A percentile compares a stretch with the other conserved stretches of the same genome.
Conservation (phyloP, 2,113 vertebrate genomes). For the Pangasianodon gigas region DNA sequence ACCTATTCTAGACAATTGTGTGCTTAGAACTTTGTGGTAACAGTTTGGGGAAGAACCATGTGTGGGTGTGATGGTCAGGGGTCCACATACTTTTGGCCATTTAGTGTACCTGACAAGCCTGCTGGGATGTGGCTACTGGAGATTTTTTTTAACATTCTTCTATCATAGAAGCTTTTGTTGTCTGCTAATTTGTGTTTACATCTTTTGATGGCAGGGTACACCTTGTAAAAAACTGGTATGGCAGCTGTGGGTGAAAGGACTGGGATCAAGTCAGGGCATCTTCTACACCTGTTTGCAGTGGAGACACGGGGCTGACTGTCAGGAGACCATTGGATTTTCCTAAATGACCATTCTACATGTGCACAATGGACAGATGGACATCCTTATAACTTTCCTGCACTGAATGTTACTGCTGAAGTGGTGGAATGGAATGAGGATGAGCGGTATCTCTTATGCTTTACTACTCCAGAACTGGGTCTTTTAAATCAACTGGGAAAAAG, state of each 20-base stretch:
- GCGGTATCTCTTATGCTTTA: not conserved
- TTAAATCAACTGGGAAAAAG: not conserved
- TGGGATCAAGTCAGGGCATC: not conserved
- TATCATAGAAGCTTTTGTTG: not conserved
- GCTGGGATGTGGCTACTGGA: not conserved
- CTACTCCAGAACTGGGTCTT: not conserved
- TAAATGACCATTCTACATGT: not conserved
- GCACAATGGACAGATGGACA: not conserved
- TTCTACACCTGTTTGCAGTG: not conserved
- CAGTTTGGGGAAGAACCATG: not conserved
- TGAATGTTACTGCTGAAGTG: not conserved
- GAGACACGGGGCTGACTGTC: not conserved
- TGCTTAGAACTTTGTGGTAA: not conserved
- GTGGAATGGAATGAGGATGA: not conserved
- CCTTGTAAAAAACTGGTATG: not conserved
- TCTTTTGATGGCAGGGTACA: not conserved
- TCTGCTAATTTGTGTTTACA: not conserved
- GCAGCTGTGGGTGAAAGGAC: not conserved
- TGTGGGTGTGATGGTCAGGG: not conserved
- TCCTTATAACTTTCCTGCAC: not conserved
- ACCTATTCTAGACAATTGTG: not conserved
- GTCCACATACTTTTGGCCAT: not conserved
- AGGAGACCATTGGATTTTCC: not conserved
- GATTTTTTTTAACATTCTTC: not conserved
- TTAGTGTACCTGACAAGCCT: not conserved